phyloP scores from a whole-genome alignment of 2,113 vertebrate genomes.

The Clupea harengus region DNA sequence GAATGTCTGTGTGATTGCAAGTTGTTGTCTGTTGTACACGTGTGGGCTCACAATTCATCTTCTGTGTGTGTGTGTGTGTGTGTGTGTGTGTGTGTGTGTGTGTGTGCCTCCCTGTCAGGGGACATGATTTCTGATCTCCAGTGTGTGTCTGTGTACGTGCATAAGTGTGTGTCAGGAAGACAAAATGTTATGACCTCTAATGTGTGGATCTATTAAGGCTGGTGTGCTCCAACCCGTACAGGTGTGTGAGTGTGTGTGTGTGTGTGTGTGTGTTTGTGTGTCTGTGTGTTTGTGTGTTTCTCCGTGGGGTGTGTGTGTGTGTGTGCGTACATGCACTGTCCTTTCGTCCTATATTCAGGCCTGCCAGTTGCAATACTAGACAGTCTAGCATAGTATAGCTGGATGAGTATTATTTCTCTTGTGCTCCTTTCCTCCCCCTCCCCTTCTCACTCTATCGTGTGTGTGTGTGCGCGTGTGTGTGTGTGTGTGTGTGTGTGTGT shows the following conservation, averaged over 20 bases:
- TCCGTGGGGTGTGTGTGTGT: constrained; percentile 40
- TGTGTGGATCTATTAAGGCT: not conserved
- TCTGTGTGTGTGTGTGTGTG: not conserved
- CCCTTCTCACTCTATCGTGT: not conserved
- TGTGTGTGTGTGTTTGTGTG: constrained; percentile 14
- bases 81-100: not conserved
- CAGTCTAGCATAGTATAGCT: too few species aligned
- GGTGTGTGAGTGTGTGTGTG: not conserved
- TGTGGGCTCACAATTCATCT: too few species aligned
- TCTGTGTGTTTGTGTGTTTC: constrained; percentile 21
- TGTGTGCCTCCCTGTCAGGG: not conserved
- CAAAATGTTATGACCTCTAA: not conserved
- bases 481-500: constrained; percentile 34
- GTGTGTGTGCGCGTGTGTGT: constrained; percentile 32
- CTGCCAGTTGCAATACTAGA: too few species aligned
- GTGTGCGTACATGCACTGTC: too few species aligned
- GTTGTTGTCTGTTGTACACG: too few species aligned
- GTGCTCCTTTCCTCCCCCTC: too few species aligned
- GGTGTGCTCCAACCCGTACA: not conserved
- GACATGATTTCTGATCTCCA: too few species aligned
- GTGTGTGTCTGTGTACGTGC: not conserved
- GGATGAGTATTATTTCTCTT: too few species aligned
- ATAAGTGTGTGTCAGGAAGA: not conserved
- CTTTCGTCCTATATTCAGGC: too few species aligned
- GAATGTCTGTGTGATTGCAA: too few species aligned